Base-by-base conservation (phyloP, 2,888 invertebrate species). In the Phaedon cochleariae region DNA sequence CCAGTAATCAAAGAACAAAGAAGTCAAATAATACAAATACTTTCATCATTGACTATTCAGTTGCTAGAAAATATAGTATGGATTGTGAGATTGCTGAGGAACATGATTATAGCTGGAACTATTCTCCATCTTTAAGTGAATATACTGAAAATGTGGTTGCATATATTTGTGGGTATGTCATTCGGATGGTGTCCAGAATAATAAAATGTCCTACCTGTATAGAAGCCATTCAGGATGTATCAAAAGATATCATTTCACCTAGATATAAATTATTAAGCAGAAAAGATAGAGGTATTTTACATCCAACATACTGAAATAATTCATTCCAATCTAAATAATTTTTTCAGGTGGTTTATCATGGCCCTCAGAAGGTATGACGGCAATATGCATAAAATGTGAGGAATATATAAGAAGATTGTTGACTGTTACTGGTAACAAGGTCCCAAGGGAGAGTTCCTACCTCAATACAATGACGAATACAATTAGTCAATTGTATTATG, bases 261-360 rank as follows among this genome's bases (percentile, higher is more conserved):
- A 52, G 52, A 52, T 52, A 31, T 12, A 52, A 52, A 52, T 52
- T 52, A 52, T 52, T 52, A 17, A 52, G 1, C 12, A 52, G 52
- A 9, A 52, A 52, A 52, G 52, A 31, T 20, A 26, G 52, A 52
- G 51, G 51, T 51, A 51, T 26, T 12, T 20, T 29, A 17, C n/a
- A 29, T 18, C 10, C 17, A 17, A 52, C 17, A 52, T 15, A 10
- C 9, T 31, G 12, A 22, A 17, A 52, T 52, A 12, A 15, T 20
- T 52, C 29, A 52, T 52, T 22, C 17, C 10, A 18, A 52, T 6
- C 20, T 22, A 29, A 52, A 17, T 52, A 1, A n/a, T 29, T 15
- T 1, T 29, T 52, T 52, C 15, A 52, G 52, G 52, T 31, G 52
- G 52, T 52, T 52, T 52, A 22, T 17, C 31, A 18, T 52, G 52